Base-by-base conservation (phyloP, 2,888 invertebrate species). In the Parnassius orleans region DNA sequence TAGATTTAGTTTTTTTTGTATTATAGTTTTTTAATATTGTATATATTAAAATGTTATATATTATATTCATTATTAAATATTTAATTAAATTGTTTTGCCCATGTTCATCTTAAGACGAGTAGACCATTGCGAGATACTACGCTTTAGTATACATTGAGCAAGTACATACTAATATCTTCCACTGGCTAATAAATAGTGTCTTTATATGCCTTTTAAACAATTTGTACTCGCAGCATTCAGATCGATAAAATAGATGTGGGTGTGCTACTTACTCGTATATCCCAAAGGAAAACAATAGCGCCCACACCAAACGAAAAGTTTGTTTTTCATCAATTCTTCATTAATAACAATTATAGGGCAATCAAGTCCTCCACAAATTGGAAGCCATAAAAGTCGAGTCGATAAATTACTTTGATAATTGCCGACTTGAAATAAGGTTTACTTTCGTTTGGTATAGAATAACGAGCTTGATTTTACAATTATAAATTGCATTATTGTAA, bases 301-400 rank as follows among this genome's bases (percentile, higher is more conserved):
- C 46, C 42, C 75, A 76, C 70, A 63, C 57, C 60, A 61, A 65
- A 57, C 44, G 50, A 60, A 67, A 67, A 61, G 64, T 69, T 68
- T 68, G 74, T 75, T 72, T 73, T 77, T 80, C 79, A 81, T 81
- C 77, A 76, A 74, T 73, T 72, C 68, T 72, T 70, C 76, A 74
- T 69, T 69, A 78, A 77, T 78, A 75, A 75, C 83, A 85, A 84
- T 86, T 84, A 84, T 77, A 77, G 73, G 70, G 80, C 79, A 81
- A 85, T 86, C 84, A 83, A 86, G 77, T 78, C 72, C 65, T 65
- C 60, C 74, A 76, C 78, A 80, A 83, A 84, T 81, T 79, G 70
- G 77, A 69, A 72, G 67, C 70, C 71, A 69, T 71, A 69, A 61
- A 56, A 55, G 59, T 51, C 46, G 24, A 19, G 55, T 61, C 43